Percentiles rank a stretch among this genome's conserved stretches.
Conservation (phyloP, 2,113 vertebrate species). For the Chlorodrepanis virens region DNA sequence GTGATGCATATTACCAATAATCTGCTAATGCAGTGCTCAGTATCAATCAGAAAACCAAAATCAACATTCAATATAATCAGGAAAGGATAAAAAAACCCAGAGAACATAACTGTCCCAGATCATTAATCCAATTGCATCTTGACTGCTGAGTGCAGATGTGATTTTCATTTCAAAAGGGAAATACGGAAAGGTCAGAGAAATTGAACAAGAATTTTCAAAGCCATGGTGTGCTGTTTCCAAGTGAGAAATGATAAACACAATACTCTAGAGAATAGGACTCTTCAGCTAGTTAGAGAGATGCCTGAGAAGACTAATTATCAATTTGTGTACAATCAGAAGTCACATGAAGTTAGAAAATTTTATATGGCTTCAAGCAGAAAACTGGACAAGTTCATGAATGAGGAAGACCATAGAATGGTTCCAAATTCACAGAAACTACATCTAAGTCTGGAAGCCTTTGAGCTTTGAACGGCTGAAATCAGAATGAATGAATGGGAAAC, state of each 20-base stretch:
- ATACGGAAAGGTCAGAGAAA: not conserved
- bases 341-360: not conserved
- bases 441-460: not conserved
- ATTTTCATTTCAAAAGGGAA: not conserved
- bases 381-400: not conserved
- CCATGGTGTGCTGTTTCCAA: not conserved
- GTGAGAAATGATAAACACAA: not conserved
- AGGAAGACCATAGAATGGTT: not conserved
- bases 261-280: not conserved
- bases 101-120: not conserved
- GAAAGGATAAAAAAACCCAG: not conserved
- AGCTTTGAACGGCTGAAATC: not conserved
- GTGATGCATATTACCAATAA: not conserved
- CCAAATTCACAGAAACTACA: not conserved
- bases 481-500: not conserved
- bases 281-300: not conserved
- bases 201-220: not conserved
- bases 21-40: not conserved
- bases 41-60: not conserved
- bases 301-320: not conserved
- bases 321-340: not conserved
- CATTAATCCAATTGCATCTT: not conserved
- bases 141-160: not conserved
- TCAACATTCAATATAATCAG: not conserved
- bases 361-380: not conserved